These are phyloP conservation scores for Cydia pomonella DNA, from an alignment of 1,140 invertebrate species.

Conservation along the genomic window DNA sequence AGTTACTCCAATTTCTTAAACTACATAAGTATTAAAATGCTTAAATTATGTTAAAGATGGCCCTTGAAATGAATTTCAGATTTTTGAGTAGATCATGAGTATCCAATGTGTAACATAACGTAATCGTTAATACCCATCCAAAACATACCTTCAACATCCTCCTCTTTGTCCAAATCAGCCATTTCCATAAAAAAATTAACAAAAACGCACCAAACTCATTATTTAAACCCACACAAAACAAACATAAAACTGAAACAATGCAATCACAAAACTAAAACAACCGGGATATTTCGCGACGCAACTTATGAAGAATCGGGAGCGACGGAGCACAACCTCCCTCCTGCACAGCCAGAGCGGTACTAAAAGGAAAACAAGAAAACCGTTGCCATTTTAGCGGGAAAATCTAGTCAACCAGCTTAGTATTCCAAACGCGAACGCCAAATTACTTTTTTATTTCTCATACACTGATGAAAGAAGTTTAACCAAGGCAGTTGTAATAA, in stretches of 20 bases:
- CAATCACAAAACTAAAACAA: conserved; percentile 2
- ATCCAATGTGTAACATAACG: background rate
- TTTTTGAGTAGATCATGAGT: too few relatives aligned
- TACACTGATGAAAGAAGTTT: conserved; percentile 11
- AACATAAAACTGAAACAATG: background rate
- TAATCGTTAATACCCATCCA: background rate
- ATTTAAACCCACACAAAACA: conserved; percentile 14
- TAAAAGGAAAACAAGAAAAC: conserved; percentile 22
- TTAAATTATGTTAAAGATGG: too few relatives aligned
- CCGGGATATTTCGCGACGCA: conserved; percentile 19
- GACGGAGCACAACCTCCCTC: background rate
- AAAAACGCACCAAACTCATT: conserved; percentile 39
- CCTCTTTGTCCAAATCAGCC: conserved; percentile 39
- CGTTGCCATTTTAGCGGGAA: conserved; percentile 29
- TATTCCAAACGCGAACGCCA: conserved; percentile 5
- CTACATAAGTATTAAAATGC: too few relatives aligned
- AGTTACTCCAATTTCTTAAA: too few relatives aligned
- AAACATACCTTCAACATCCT: conserved; percentile 40
- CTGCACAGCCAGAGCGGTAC: background rate
- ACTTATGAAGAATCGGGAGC: conserved; percentile 10
- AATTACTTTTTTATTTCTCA: conserved; percentile 28
- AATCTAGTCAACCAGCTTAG: conserved; percentile 25
- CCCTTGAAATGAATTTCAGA: too few relatives aligned
- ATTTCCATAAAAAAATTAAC: conserved; percentile 34
- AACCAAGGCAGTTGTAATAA: conserved; percentile 18